Conservation (phyloP, 2,797 vertebrate species). For the Uromys caudimaculatus region DNA sequence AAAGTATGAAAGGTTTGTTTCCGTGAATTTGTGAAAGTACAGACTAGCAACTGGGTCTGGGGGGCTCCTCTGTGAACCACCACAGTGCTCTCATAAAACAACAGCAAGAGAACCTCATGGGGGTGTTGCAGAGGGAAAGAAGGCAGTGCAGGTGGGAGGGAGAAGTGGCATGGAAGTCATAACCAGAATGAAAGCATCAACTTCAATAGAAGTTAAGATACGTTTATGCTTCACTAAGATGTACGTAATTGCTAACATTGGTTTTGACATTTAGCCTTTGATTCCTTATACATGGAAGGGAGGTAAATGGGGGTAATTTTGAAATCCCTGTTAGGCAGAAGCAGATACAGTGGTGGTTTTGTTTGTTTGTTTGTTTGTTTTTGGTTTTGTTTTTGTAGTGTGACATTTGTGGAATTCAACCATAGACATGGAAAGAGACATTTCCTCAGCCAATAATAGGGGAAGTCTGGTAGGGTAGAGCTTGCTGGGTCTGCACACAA, state of each 20-base stretch:
- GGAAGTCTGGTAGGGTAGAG: not conserved
- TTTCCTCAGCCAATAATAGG: constrained; percentile 20
- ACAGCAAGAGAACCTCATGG: not conserved
- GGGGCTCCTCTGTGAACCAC: not conserved
- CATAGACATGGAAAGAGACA: not conserved
- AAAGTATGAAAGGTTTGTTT: not conserved
- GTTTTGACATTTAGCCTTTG: not conserved
- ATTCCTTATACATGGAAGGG: not conserved
- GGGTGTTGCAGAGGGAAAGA: not conserved
- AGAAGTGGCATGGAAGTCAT: not conserved
- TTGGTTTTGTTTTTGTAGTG: not conserved
- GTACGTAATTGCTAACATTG: not conserved
- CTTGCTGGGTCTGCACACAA: not conserved
- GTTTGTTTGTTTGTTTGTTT: not conserved
- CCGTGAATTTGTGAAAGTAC: not conserved
- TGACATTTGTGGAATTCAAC: not conserved
- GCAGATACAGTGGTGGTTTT: not conserved
- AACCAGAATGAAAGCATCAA: not conserved
- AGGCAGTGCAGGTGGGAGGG: not conserved
- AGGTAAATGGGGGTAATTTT: not conserved
- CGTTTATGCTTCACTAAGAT: rapidly evolving
- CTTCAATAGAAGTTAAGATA: not conserved
- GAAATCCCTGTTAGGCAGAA: not conserved
- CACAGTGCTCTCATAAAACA: not conserved
- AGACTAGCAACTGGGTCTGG: not conserved